Base-by-base conservation (phyloP, 2,888 invertebrate genomes). In the Nomada flava region DNA sequence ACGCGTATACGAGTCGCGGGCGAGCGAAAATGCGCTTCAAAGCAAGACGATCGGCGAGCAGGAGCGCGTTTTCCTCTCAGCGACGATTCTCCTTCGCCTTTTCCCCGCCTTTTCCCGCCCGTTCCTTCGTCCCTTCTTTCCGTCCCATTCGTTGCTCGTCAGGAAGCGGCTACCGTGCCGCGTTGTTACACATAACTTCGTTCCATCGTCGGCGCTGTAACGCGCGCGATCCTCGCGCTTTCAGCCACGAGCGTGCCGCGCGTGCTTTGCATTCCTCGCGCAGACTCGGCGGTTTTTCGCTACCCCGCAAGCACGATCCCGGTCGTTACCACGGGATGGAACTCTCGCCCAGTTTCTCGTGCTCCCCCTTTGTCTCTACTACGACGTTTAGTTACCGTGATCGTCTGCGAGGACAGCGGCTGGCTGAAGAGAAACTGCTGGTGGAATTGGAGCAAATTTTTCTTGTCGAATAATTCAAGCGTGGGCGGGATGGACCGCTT, bases 111-210 rank as follows among this genome's bases (percentile, higher is more conserved):
- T 26, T 26, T 26, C 26, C 26, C 26, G 2, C 26, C 26, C 26
- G 26, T 26, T 26, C 26, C 26, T 26, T 23, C 23, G 15, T 44
- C 29, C 0, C 11, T 23, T 20, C 47, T 63, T 23, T 26, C 72
- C 64, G 55, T 70, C 44, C 57, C 59, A n/a, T 47, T 52, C 67
- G 18, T 47, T 64, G 55, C 69, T 71, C 82, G 84, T 77, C 82
- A 82, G 89, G 87, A 87, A 88, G 89, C 82, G 83, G 76, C 88
- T 88, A 87, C 81, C 76, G 79, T 65, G 83, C 75, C 36, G 64
- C 82, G 59, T 76, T 73, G 85, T 77, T 87, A 55, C 23, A 89
- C 87, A 84, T 85, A 85, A 86, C 83, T 87, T 84, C 89, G 87
- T 89, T 84, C 83, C 83, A 79, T 76, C 86, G 79, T 64, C 74